These are phyloP conservation scores for Xenentodon cancila DNA, from an alignment of 2,797 vertebrate species.

Conservation along the genomic window DNA sequence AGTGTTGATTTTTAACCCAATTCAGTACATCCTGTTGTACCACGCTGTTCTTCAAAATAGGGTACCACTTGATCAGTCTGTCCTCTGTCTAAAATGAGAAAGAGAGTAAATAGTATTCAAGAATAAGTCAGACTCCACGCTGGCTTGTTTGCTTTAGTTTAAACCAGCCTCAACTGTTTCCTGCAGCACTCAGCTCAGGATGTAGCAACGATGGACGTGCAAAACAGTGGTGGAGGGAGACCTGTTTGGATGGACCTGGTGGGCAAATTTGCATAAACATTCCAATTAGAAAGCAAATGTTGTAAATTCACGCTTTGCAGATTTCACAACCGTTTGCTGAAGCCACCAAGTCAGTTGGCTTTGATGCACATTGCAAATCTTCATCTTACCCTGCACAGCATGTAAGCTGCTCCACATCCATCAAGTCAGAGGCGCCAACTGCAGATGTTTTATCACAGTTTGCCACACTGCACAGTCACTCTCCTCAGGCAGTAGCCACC, in stretches of 20 bases:
- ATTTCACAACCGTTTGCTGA: too few species aligned
- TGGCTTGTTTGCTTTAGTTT: not conserved
- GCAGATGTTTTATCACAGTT: slow-evolving; percentile 50
- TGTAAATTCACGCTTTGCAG: not conserved
- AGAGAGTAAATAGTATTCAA: not conserved
- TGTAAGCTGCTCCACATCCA: not conserved
- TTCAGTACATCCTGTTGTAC: too few species aligned
- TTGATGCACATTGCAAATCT: not conserved
- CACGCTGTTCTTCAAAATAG: too few species aligned
- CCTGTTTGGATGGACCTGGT: not conserved
- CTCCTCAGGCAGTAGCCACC: slow-evolving; percentile 41
- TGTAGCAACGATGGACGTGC: not conserved
- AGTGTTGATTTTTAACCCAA: not conserved
- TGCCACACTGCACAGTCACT: slow-evolving; percentile 38
- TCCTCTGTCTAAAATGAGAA: not conserved
- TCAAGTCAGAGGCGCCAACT: slow-evolving; percentile 7
- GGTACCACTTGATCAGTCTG: not conserved
- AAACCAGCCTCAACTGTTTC: not conserved
- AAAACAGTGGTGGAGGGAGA: not conserved
- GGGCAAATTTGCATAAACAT: too few species aligned
- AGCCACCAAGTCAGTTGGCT: not conserved
- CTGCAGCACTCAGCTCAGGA: not conserved
- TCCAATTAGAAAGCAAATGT: not conserved
- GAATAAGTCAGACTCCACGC: not conserved
- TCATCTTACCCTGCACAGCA: not conserved